A percentile compares a stretch with the other conserved stretches of the same genome.
Conservation (phyloP, 2,113 vertebrate genomes). For the Triplophysa dalaica region DNA sequence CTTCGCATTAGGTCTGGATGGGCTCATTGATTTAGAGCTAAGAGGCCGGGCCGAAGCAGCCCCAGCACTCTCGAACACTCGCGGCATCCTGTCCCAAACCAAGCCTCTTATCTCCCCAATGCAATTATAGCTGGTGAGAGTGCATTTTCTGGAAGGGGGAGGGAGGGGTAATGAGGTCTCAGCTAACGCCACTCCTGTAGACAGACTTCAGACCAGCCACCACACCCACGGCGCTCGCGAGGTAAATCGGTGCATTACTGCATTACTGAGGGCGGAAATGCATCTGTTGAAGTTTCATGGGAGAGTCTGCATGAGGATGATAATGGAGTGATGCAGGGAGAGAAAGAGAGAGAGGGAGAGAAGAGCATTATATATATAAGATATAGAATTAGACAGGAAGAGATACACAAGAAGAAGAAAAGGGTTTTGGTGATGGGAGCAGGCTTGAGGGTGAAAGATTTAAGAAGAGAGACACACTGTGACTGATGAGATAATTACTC, state of each 20-base stretch:
- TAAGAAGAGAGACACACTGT: conserved; percentile 2
- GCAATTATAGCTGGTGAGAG: conserved; percentile 96
- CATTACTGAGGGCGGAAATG: conserved; percentile 48
- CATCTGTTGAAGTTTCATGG: conserved; percentile 50
- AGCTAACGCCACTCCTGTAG: conserved; percentile 55
- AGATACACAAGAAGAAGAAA: not conserved
- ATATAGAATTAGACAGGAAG: conserved; percentile 48
- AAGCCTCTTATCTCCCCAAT: conserved; percentile 95
- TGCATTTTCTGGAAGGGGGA: conserved; percentile 92
- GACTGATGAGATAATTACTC: conserved; percentile 42
- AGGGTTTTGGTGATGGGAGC: not conserved
- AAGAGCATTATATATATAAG: not conserved
- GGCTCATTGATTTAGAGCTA: conserved; percentile 94
- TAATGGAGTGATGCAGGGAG: conserved; percentile 41
- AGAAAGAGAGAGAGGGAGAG: conserved; percentile 20
- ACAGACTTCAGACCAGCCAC: conserved; percentile 50
- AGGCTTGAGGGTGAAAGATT: conserved; percentile 24
- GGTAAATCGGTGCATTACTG: conserved; percentile 50
- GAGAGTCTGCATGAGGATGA: conserved; percentile 38
- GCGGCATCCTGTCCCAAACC: conserved; percentile 92
- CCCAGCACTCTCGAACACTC: conserved; percentile 63
- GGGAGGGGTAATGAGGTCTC: conserved; percentile 50
- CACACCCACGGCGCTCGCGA: conserved; percentile 21
- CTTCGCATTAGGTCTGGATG: conserved; percentile 94
- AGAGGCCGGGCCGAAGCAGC: conserved; percentile 77